Evolutionary conservation across 2,888 invertebrate species (phyloP), one percentile per base, ranked within the genome.

Genomic region (Schizaphis graminum): DNA sequence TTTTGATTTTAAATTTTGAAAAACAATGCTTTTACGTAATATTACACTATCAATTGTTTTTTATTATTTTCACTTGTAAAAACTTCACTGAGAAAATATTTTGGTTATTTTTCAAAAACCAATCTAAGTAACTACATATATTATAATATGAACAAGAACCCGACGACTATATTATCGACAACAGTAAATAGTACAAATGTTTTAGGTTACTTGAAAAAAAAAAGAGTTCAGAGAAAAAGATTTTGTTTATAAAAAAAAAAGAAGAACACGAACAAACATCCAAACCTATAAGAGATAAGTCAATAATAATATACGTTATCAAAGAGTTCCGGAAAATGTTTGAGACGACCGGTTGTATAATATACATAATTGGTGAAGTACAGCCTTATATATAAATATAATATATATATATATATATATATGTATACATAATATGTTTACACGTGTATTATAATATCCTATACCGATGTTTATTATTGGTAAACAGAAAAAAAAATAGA

Each of bases 401-500:
- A 44, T 44, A 67, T 49, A 49, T 49, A 67, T 35, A 35, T n/a
- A 67, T 35, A 5, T 41, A 5, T 44, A 47, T 47, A 77, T 53
- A 53, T n/a, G n/a, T 16, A 77, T 35, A 35, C 67, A 77, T 35
- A 5, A 35, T 41, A 35, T 77, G 77, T 35, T 35, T 77, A 67
- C 67, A 67, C 21, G 21, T 35, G 26, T 16, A 67, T 67, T 67
- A 67, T 77, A 35, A 67, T 77, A 35, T 77, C 77, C 77, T 35
- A 35, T 21, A 21, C 35, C 21, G 77, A 77, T 77, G 77, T 77
- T 86, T 86, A 86, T 47, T 57, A 61, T 67, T 5, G 61, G 61
- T 90, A 90, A 90, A 90, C 67, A 61, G 41, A 11, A 24, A 41
- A 90, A 90, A 61, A 44, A 57, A 44, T 56, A 56, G 26, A 77